Evolutionary conservation across 53 echinoderm and acorn worm species (phyloP).

Genomic region (Paelopatides confundens): DNA sequence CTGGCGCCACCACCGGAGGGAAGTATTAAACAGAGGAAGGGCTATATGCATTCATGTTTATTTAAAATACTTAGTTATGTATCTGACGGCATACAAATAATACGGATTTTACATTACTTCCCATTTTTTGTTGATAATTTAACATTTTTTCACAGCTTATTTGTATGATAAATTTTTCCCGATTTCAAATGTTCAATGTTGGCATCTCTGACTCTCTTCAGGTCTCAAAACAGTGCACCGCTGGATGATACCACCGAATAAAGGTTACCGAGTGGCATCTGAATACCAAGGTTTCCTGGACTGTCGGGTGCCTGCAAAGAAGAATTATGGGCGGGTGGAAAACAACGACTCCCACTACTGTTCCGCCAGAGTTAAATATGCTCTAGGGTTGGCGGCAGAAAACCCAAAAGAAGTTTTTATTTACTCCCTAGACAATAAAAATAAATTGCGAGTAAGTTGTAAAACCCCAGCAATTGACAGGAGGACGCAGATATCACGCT

Average conservation of each 20-base stretch:
- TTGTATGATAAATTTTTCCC: no score
- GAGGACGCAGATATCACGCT: background rate
- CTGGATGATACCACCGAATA: slow-evolving; percentile 55
- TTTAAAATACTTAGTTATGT: no score
- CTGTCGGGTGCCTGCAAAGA: slow-evolving; percentile 31
- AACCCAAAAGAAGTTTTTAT: slow-evolving; percentile 12
- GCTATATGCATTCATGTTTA: background rate
- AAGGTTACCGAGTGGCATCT: background rate
- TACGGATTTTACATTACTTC: no score
- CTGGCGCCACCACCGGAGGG: no score
- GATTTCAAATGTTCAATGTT: no score
- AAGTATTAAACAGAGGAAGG: no score
- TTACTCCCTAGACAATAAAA: slow-evolving; percentile 21
- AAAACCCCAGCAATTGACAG: slow-evolving; percentile 22
- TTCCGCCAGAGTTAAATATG: slow-evolving; percentile 45
- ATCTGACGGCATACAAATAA: no score
- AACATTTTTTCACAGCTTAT: no score
- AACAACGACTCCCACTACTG: slow-evolving; percentile 34
- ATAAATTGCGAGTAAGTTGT: background rate
- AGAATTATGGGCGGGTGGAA: background rate
- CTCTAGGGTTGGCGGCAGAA: background rate
- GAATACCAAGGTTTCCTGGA: slow-evolving; percentile 33
- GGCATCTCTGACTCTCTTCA: no score
- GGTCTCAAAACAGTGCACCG: slow-evolving; percentile 21
- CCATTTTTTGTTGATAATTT: no score